A percentile compares a stretch with the other conserved stretches of the same genome.
Conservation (phyloP, 2,797 vertebrate genomes). For the Heliangelus exortis region DNA sequence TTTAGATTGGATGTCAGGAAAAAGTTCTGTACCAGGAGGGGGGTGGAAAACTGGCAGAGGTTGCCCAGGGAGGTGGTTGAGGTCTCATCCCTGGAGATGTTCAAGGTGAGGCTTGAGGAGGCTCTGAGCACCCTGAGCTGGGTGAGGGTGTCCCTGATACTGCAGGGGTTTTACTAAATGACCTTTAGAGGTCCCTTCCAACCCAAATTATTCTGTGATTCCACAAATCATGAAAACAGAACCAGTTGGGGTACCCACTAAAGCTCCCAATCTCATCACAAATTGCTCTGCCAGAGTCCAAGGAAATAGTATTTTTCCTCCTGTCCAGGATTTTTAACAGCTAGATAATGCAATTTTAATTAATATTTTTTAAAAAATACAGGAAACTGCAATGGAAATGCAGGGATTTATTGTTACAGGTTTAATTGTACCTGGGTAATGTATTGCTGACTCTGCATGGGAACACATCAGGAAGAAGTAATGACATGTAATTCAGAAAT, state of each 20-base stretch:
- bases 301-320: neutral
- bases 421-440: neutral
- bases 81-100: no score
- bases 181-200: no score
- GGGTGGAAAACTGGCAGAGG: no score
- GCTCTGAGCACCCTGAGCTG: no score
- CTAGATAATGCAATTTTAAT: neutral
- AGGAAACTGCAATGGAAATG: neutral
- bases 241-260: neutral
- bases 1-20: no score
- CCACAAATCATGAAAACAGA: neutral
- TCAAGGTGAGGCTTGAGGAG: no score
- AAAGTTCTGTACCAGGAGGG: no score
- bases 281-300: neutral
- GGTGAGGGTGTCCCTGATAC: no score
- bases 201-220: no score
- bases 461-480: neutral
- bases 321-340: neutral
- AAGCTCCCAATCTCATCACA: neutral
- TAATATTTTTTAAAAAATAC: neutral
- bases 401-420: neutral
- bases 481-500: rapidly evolving
- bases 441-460: neutral
- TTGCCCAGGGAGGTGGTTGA: no score
- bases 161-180: no score